Evolutionary conservation across 2,113 vertebrate genomes (phyloP), one percentile per base, ranked within the genome.

Genomic region (Cyphomyrus plagiostoma): DNA sequence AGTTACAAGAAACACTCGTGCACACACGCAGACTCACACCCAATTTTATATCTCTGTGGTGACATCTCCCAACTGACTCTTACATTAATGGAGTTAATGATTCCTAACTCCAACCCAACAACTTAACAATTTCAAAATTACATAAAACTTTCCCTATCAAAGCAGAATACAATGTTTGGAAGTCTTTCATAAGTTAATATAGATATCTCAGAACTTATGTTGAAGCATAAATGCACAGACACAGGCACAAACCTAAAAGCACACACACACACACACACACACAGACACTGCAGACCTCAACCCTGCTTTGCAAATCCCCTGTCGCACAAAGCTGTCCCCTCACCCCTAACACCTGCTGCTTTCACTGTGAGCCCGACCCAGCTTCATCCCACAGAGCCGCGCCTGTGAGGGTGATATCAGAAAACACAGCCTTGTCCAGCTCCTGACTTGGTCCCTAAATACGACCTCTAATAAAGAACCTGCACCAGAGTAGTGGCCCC

Each of bases 311-410:
- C 66, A 26, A 35, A 35, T 15, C 10, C 66, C 10, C 66, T 13
- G 30, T 74, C 30, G 11, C 30, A 77, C 70, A 4, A 35, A 74
- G 35, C 30, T 3, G 13, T 17, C 70, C 30, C 70, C 30, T 17
- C 70, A 15, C n/a, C 23, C 52, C 74, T 82, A 90, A 89, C 90
- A 90, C 90, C 89, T 91, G 87, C 80, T 89, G 49, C 88, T 89
- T 86, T 89, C 92, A 94, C 94, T 94, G 95, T 92, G 93, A 35
- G 92, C 91, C 92, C 94, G 94, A 94, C 94, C 93, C 93, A 93
- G 93, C 92, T 90, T 74, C 82, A 86, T 35, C 82, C 86, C 87
- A 90, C 86, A 86, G 89, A 35, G 91, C 82, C 53, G 89, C 87
- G 90, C 92, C 91, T 91, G 93, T 94, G 49, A 53, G 83, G 49